Base-by-base conservation (phyloP, 1,140 invertebrate species). In the Metaphire vulgaris region DNA sequence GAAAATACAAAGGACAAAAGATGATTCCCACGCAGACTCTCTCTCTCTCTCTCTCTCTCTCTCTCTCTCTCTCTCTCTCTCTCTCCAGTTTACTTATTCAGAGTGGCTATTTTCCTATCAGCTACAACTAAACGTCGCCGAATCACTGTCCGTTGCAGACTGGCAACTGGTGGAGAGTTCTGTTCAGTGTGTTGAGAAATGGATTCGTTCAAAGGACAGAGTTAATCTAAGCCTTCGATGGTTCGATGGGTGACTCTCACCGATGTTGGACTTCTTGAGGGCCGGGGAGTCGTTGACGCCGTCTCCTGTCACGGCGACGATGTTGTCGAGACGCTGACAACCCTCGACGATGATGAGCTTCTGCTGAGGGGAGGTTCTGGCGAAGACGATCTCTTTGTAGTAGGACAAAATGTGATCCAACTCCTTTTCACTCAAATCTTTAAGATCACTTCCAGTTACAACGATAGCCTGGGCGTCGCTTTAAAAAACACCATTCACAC, bases 321-420 rank as follows among this genome's bases (percentile, higher is more conserved):
- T 98, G 83, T 95, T 92, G 77, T 97, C 95, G 89, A 95, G 92
- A 79, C 96, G 90, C 86, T 99, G 97, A 79, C 87, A 88, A 75
- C 87, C 97, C 88, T 99, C 97, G 65, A 99, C 97, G 86, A 99
- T 99, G 87, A 99, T 98, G 84, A 99, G 89, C 87, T 99, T 99
- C 88, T 99, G 97, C 87, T 99, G 97, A 26, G 97, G 97, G 64
- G 97, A 99, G 32, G 97, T 99, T 84, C 97, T 91, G 80, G 97
- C 97, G 89, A 99, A 99, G 79, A 99, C 97, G 87, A 99, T 99
- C 89, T 99, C 97, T 70, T 93, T 92, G 88, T 99, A 96, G 86
- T 96, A 92, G 89, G 90, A 81, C 77, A 99, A 89, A 83, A 99
- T 95, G 84, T 97, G 94, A 85, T 97, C 95, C 81, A 99, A 88